Evolutionary conservation across 2,113 vertebrate species (phyloP).

Genomic region (Sapajus apella): DNA sequence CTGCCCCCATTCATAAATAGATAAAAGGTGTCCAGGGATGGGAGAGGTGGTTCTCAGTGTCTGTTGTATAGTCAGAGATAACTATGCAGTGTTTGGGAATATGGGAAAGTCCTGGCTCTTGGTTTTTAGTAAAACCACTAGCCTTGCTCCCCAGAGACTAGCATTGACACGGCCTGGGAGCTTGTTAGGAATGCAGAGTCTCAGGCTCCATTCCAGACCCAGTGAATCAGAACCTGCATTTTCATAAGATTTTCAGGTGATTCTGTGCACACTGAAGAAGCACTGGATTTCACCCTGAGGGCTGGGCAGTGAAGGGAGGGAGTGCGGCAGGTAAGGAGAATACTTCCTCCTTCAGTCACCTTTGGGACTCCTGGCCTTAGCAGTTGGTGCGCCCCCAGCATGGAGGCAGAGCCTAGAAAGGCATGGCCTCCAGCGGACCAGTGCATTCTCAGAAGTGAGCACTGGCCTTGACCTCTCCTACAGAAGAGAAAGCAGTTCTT

Average conservation of each 20-base stretch:
- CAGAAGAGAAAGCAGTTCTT: neutral
- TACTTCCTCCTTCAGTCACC: neutral
- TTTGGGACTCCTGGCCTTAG: too few species aligned
- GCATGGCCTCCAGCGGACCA: neutral
- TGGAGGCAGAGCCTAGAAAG: neutral
- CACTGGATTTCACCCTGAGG: neutral
- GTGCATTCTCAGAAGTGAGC: neutral
- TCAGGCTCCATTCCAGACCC: neutral
- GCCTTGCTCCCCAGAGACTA: neutral
- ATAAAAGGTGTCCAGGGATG: neutral
- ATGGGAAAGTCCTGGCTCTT: neutral
- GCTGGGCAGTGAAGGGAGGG: neutral
- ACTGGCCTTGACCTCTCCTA: neutral
- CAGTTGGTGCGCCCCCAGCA: neutral
- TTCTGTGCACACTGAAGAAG: neutral
- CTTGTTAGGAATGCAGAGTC: neutral
- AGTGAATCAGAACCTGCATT: neutral
- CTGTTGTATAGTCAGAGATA: fast-evolving
- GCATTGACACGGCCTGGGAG: neutral
- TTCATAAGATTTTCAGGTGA: neutral
- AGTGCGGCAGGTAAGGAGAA: too few species aligned
- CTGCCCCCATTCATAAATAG: neutral
- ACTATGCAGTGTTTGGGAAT: neutral
- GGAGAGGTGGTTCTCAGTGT: neutral
- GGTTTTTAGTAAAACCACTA: neutral